Conservation (phyloP, 2,888 invertebrate species). For the Agriotes lineatus region DNA sequence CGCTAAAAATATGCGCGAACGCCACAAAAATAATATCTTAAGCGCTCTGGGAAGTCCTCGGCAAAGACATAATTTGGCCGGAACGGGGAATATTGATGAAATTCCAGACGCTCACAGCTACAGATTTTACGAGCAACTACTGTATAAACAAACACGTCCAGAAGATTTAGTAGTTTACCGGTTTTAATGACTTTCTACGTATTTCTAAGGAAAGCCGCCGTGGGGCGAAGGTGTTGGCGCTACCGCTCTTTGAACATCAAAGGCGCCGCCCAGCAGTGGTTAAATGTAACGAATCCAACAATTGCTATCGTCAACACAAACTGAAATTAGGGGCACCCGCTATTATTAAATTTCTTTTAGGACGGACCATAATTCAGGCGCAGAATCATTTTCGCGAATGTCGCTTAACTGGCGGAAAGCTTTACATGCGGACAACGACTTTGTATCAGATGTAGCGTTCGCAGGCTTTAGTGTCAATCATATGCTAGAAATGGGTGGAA, state of each 20-base stretch:
- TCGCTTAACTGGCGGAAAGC: too few species aligned
- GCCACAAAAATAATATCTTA: too few species aligned
- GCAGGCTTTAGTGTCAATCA: too few species aligned
- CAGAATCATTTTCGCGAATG: too few species aligned
- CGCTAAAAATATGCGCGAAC: too few species aligned
- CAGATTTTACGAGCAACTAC: constrained; percentile 38
- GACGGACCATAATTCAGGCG: too few species aligned
- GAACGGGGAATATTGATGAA: constrained; percentile 8
- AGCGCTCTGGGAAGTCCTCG: too few species aligned
- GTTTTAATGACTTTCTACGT: constrained; percentile 24
- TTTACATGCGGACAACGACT: too few species aligned
- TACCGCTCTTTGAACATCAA: constrained; percentile 18
- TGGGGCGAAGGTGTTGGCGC: constrained; percentile 8
- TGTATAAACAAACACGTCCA: constrained; percentile 34
- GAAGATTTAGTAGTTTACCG: constrained; percentile 28
- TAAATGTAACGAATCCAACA: constrained; percentile 6
- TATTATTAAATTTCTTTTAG: background rate
- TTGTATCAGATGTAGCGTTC: too few species aligned
- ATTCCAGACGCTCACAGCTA: constrained; percentile 17
- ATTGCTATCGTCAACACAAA: background rate
- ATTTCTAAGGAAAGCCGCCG: constrained; percentile 22
- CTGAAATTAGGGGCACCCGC: background rate
- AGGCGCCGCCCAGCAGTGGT: constrained; percentile 10
- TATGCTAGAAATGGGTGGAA: too few species aligned
- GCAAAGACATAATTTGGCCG: constrained; percentile 2